A percentile compares a stretch with the other conserved stretches of the same genome.
These are phyloP conservation scores for Plutomurus gul DNA, from an alignment of 1,140 invertebrate species.

Conservation along the genomic window DNA sequence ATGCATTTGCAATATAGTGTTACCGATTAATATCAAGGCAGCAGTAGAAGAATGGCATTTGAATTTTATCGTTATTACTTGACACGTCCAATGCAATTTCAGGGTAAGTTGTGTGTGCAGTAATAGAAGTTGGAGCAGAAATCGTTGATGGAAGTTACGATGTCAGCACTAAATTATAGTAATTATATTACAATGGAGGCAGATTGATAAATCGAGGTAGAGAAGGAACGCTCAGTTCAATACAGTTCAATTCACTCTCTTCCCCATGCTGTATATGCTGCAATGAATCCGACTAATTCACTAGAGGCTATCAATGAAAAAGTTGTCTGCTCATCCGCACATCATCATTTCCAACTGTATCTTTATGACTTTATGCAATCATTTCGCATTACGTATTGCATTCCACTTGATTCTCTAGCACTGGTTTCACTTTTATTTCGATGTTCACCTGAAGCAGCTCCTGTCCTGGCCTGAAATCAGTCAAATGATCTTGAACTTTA, in stretches of 20 bases:
- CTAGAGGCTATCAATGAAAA: constrained; percentile 14
- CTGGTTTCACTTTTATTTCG: no score
- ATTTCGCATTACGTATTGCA: neutral
- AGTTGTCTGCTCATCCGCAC: constrained; percentile 5
- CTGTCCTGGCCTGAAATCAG: constrained; percentile 14
- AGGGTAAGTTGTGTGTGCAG: neutral
- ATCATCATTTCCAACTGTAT: neutral
- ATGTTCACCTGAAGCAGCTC: neutral
- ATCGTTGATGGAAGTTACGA: neutral
- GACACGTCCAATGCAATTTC: neutral
- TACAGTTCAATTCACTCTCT: neutral
- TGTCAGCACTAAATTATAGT: constrained; percentile 3
- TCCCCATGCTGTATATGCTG: neutral
- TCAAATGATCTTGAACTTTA: constrained; percentile 21
- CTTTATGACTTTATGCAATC: neutral
- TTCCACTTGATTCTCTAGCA: no score
- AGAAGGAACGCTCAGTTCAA: no score
- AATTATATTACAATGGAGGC: constrained; percentile 2
- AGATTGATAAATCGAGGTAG: constrained; percentile 19
- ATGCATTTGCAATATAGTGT: neutral
- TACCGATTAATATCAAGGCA: neutral
- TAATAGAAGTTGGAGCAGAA: no score
- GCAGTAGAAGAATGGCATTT: neutral
- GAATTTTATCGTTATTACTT: neutral
- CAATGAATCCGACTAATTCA: neutral